A percentile compares a stretch with the other conserved stretches of the same genome.
Evolutionary conservation across 2,113 vertebrate species (phyloP).

Genomic region (Indicator maculatus): DNA sequence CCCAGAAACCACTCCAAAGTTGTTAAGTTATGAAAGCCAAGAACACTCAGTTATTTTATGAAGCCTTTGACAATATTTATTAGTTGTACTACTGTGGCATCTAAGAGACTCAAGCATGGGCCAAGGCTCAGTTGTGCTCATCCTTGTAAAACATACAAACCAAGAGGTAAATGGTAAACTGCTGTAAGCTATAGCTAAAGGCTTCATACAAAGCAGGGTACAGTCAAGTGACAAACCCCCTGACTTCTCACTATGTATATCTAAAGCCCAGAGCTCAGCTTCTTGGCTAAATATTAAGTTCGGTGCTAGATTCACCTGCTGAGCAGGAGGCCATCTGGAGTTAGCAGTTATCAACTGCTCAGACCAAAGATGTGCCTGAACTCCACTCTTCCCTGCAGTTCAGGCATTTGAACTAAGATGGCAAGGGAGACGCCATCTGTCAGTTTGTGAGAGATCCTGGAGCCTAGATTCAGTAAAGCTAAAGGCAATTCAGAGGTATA

Average conservation of each 20-base stretch:
- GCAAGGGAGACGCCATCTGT: neutral
- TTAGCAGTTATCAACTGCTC: neutral
- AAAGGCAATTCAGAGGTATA: neutral
- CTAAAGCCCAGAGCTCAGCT: neutral
- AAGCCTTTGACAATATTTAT: constrained; percentile 10
- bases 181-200: neutral
- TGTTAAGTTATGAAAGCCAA: neutral
- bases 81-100: neutral
- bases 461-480: neutral
- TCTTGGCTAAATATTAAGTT: neutral
- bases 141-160: neutral
- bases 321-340: neutral
- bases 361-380: neutral
- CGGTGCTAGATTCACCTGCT: neutral
- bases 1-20: neutral
- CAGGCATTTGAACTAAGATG: neutral
- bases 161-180: neutral
- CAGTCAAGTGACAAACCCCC: neutral
- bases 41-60: neutral
- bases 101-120: neutral
- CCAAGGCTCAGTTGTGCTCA: neutral
- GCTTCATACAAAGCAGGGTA: neutral
- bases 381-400: neutral
- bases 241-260: neutral
- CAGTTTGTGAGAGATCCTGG: neutral